Evolutionary conservation across 2,797 vertebrate genomes (phyloP).

Genomic region (Neopelma chrysocephalum): DNA sequence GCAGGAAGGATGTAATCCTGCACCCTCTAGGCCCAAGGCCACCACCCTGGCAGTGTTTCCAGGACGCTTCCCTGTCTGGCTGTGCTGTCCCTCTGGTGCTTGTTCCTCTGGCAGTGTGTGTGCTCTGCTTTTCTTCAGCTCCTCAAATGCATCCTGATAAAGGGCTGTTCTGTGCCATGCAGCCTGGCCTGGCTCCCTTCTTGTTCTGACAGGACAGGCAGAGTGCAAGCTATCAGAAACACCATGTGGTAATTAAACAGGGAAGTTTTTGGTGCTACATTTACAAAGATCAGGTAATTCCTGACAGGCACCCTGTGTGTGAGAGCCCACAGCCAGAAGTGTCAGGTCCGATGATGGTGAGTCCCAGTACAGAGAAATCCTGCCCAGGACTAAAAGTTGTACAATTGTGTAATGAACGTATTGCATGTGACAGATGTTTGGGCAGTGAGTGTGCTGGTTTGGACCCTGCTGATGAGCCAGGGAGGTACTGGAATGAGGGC

Average conservation of each 20-base stretch:
- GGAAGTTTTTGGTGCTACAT: neutral
- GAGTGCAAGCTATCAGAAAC: neutral
- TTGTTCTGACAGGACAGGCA: neutral
- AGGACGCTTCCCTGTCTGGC: neutral
- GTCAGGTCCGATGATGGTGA: neutral
- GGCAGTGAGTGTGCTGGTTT: neutral
- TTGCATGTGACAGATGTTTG: neutral
- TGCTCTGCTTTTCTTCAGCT: neutral
- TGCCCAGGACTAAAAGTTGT: accelerated
- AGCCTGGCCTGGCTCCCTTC: neutral
- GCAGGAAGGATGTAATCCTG: too few relatives aligned
- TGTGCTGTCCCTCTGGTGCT: neutral
- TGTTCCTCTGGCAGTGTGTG: accelerated
- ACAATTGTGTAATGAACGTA: neutral
- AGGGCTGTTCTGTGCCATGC: neutral
- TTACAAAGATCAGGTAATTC: neutral
- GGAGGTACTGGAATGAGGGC: neutral
- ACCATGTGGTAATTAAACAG: accelerated
- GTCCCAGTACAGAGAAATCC: neutral
- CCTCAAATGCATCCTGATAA: accelerated
- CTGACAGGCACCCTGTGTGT: neutral
- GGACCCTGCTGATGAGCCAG: neutral
- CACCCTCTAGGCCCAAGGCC: neutral
- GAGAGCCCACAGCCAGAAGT: neutral
- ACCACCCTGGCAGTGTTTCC: neutral